phyloP scores from a whole-genome alignment of 2,888 invertebrate species.

The Chrysolina haemoptera region DNA sequence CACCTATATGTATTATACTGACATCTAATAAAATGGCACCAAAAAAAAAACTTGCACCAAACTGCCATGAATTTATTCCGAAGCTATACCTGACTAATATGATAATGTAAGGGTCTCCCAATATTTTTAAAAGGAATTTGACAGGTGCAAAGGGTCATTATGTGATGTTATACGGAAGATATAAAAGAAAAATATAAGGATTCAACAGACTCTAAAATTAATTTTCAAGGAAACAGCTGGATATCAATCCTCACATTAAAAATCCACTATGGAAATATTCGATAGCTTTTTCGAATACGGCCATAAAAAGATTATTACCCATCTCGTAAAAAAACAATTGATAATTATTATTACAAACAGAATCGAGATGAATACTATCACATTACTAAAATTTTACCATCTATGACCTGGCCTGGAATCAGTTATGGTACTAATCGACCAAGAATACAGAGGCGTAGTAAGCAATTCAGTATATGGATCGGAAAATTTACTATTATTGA shows the following conservation, averaged over 20 bases:
- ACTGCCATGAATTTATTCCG: too few relatives aligned
- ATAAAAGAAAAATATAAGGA: not conserved
- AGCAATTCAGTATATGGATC: too few relatives aligned
- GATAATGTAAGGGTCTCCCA: too few relatives aligned
- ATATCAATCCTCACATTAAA: not conserved
- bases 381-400: conserved; percentile 2
- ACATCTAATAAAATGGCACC: too few relatives aligned
- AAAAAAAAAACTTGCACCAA: too few relatives aligned
- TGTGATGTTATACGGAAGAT: not conserved
- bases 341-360: conserved; percentile 27
- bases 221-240: not conserved
- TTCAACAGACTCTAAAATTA: not conserved
- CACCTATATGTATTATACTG: too few relatives aligned
- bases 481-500: too few relatives aligned
- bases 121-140: not conserved
- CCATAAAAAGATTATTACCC: conserved; percentile 27
- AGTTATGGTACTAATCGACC: too few relatives aligned
- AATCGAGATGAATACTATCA: conserved; percentile 10
- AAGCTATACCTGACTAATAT: too few relatives aligned
- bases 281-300: conserved; percentile 6
- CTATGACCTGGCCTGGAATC: conserved; percentile 4
- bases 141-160: not conserved
- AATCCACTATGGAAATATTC: conserved; percentile 14
- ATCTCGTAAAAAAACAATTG: conserved; percentile 26
- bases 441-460: too few relatives aligned